These are phyloP conservation scores for Zaprionus africanus DNA, from an alignment of 1,140 invertebrate genomes.

Conservation along the genomic window DNA sequence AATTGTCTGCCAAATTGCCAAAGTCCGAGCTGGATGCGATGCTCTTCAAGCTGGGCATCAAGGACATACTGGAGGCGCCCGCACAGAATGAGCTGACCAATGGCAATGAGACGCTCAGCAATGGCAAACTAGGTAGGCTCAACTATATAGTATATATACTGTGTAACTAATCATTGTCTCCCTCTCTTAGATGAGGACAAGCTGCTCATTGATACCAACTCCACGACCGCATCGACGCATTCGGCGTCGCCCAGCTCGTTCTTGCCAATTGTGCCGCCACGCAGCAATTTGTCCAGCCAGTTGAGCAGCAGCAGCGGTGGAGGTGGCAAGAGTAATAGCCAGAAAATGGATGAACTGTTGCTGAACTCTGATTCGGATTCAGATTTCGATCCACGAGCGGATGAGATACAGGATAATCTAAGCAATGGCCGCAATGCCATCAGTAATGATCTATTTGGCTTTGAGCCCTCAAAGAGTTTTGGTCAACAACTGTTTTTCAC, in stretches of 20 bases:
- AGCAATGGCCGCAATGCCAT: slow-evolving; percentile 77
- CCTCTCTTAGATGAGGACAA: slow-evolving; percentile 81
- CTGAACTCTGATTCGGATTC: slow-evolving; percentile 92
- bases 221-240: slow-evolving; percentile 70
- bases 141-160: neutral
- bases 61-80: slow-evolving; percentile 77
- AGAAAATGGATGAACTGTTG: slow-evolving; percentile 92
- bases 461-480: slow-evolving; percentile 83
- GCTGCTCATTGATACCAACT: slow-evolving; percentile 79
- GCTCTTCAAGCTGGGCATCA: slow-evolving; percentile 75
- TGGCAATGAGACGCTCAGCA: slow-evolving; percentile 60
- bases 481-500: slow-evolving; percentile 82
- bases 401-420: slow-evolving; percentile 86
- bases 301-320: slow-evolving; percentile 70
- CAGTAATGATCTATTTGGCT: slow-evolving; percentile 82
- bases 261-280: slow-evolving; percentile 88
- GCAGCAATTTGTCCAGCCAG: slow-evolving; percentile 87
- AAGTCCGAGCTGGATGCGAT: slow-evolving; percentile 81
- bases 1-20: slow-evolving; percentile 77
- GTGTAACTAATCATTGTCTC: neutral
- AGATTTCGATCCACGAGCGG: slow-evolving; percentile 91
- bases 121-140: slow-evolving; percentile 72
- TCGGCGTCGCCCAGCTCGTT: slow-evolving; percentile 73
- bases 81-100: slow-evolving; percentile 44
- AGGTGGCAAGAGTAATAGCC: slow-evolving; percentile 87